Evolutionary conservation across 2,888 invertebrate species (phyloP).

Genomic region (Trisateles emortualis): DNA sequence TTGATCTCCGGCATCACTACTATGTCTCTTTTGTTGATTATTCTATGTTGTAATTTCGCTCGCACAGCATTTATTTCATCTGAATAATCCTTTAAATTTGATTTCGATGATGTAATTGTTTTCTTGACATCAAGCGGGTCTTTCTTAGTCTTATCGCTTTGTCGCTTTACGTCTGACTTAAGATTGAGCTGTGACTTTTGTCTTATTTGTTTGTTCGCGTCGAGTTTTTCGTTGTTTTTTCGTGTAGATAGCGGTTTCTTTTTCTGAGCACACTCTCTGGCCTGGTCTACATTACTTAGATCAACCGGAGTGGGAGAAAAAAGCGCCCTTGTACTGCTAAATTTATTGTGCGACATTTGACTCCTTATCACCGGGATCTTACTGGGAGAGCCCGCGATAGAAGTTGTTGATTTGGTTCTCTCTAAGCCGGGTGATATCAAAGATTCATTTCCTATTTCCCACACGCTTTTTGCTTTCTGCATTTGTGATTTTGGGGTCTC

Average conservation of each 20-base stretch:
- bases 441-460: conserved; percentile 83
- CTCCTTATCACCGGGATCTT: conserved; percentile 88
- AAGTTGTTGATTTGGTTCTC: conserved; percentile 83
- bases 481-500: conserved; percentile 75
- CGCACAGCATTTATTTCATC: conserved; percentile 83
- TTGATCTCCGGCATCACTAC: conserved; percentile 63
- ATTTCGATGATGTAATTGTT: conserved; percentile 65
- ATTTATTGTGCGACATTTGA: conserved; percentile 82
- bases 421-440: conserved; percentile 74
- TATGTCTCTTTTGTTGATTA: conserved; percentile 78
- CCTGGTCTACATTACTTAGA: conserved; percentile 85
- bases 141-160: conserved; percentile 76
- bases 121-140: conserved; percentile 75
- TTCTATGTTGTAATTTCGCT: conserved; percentile 82
- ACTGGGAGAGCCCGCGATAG: conserved; percentile 87
- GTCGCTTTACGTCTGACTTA: conserved; percentile 74
- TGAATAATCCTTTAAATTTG: conserved; percentile 77
- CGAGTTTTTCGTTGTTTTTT: conserved; percentile 73
- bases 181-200: conserved; percentile 81
- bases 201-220: conserved; percentile 76
- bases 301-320: conserved; percentile 87
- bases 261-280: conserved; percentile 86
- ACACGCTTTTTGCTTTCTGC: conserved; percentile 85
- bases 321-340: conserved; percentile 83
- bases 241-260: conserved; percentile 71